A percentile compares a stretch with the other conserved stretches of the same genome.
Evolutionary conservation across 2,113 vertebrate genomes (phyloP).

Genomic region (Tamias sibiricus): DNA sequence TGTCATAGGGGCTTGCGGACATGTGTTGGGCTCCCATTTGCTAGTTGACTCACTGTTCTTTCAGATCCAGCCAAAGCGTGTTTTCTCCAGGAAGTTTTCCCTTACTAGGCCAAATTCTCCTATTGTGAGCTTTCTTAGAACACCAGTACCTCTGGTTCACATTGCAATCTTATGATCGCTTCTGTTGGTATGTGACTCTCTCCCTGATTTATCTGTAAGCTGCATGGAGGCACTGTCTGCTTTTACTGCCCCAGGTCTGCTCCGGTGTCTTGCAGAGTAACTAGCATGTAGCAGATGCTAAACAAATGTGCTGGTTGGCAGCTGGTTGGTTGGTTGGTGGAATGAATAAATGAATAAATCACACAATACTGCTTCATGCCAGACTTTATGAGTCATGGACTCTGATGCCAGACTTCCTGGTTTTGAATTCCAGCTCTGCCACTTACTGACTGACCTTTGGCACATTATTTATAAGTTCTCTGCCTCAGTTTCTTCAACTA

Average conservation of each 20-base stretch:
- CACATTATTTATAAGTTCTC: not conserved
- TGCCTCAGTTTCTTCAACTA: not conserved
- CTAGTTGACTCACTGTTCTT: not conserved
- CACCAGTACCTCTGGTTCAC: not conserved
- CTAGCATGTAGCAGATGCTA: no score
- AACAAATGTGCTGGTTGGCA: not conserved
- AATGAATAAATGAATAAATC: not conserved
- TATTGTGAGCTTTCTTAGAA: not conserved
- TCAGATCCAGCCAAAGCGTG: not conserved
- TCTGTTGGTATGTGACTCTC: not conserved
- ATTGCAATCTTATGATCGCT: not conserved
- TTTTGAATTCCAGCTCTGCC: not conserved
- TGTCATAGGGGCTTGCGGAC: not conserved
- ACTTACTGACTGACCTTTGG: not conserved
- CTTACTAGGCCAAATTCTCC: not conserved
- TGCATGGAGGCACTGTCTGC: not conserved
- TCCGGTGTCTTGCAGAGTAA: not conserved
- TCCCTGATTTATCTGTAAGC: not conserved
- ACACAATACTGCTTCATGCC: not conserved
- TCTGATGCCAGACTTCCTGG: not conserved
- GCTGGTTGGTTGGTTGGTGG: not conserved
- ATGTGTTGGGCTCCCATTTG: rapidly evolving
- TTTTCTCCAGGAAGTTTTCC: not conserved
- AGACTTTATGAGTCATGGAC: not conserved
- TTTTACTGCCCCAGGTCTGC: not conserved